A percentile compares a stretch with the other conserved stretches of the same genome.
Evolutionary conservation across 1,140 invertebrate species (phyloP).

Genomic region (Trinorchestia longiramus): DNA sequence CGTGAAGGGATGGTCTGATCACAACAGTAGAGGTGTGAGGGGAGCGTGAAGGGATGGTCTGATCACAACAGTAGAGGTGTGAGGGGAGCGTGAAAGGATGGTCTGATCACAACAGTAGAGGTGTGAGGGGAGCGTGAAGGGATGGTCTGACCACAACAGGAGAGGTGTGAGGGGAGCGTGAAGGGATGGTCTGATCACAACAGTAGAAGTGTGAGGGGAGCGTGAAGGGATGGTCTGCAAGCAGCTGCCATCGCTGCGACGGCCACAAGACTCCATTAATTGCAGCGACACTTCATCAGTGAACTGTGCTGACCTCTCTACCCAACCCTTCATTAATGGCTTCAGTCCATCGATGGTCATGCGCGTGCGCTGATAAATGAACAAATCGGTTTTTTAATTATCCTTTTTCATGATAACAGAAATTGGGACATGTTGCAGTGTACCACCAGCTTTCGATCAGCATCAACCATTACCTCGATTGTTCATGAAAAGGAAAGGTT

Average conservation of each 20-base stretch:
- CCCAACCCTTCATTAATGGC: not conserved
- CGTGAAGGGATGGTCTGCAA: not conserved
- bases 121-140: too few species aligned
- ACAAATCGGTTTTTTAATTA: constrained; percentile 3
- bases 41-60: not conserved
- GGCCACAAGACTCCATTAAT: not conserved
- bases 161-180: too few species aligned
- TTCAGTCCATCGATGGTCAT: constrained; percentile 6
- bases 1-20: too few species aligned
- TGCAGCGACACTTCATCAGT: not conserved
- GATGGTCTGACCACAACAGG: too few species aligned
- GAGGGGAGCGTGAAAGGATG: not conserved
- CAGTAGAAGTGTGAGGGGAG: too few species aligned
- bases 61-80: too few species aligned
- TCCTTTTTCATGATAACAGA: not conserved
- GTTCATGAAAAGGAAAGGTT: not conserved
- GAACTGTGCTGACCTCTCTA: too few species aligned
- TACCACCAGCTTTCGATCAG: not conserved
- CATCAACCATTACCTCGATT: not conserved
- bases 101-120: too few species aligned
- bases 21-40: too few species aligned
- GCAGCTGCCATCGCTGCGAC: not conserved
- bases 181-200: too few species aligned
- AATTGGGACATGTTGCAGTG: not conserved
- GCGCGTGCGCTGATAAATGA: not conserved